These are phyloP conservation scores for Danaus chrysippus DNA, from an alignment of 2,888 invertebrate genomes.

Conservation along the genomic window DNA sequence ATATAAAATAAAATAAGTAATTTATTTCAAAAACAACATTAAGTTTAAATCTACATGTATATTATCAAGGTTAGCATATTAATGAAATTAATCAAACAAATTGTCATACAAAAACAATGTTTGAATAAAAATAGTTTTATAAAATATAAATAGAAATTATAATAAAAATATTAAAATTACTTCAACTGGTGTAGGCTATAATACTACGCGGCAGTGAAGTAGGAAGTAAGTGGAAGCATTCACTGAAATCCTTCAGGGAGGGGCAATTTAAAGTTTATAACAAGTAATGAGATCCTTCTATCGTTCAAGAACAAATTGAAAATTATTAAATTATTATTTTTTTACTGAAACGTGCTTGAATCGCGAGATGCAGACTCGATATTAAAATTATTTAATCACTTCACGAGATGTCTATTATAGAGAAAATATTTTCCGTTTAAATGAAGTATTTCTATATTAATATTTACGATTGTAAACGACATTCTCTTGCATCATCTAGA, in stretches of 20 bases:
- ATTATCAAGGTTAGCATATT: no score
- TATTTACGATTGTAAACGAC: neutral
- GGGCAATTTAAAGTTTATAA: constrained; percentile 20
- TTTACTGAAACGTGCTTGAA: neutral
- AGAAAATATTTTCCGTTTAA: neutral
- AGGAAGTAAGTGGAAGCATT: constrained; percentile 11
- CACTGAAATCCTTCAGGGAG: constrained; percentile 15
- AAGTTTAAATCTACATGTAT: no score
- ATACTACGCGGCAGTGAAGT: neutral
- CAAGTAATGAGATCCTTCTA: constrained; percentile 16
- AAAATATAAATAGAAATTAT: no score
- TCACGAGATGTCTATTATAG: neutral
- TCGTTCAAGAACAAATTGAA: constrained; percentile 5
- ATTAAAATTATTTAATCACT: neutral
- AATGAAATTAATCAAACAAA: no score
- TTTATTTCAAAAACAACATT: no score
- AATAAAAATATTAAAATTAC: neutral
- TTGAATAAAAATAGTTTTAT: no score
- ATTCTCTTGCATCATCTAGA: neutral
- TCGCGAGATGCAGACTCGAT: neutral
- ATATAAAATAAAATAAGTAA: no score
- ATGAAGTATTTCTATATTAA: neutral
- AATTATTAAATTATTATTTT: neutral
- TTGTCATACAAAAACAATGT: no score
- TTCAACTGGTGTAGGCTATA: neutral